Conservation (phyloP, 2,888 invertebrate species). For the Limulus polyphemus region DNA sequence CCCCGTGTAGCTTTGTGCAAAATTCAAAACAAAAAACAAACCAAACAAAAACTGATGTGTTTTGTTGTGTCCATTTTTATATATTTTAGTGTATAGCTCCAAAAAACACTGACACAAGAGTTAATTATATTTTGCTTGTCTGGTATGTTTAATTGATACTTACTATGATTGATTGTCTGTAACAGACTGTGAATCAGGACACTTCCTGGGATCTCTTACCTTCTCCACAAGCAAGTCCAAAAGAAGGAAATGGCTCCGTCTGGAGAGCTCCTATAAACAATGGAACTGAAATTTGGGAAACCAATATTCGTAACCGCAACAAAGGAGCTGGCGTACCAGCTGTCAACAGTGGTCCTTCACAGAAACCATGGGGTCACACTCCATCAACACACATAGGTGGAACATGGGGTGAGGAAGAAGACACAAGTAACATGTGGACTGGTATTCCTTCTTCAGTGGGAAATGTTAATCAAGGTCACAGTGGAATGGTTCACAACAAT, state of each 20-base stretch:
- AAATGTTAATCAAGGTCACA: background rate
- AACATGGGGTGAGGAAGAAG: slow-evolving; percentile 90
- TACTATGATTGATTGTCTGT: slow-evolving; percentile 4
- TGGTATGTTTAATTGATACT: too few relatives aligned
- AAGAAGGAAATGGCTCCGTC: slow-evolving; percentile 13
- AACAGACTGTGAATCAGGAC: slow-evolving; percentile 64
- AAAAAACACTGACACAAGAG: too few relatives aligned
- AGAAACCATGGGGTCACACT: slow-evolving; percentile 81
- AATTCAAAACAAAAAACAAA: too few relatives aligned
- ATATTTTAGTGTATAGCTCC: too few relatives aligned
- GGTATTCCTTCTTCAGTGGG: slow-evolving; percentile 47
- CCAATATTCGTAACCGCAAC: slow-evolving; percentile 55
- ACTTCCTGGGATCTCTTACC: slow-evolving; percentile 85
- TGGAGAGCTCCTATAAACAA: slow-evolving; percentile 25
- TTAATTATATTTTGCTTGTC: too few relatives aligned
- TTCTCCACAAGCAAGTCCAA: slow-evolving; percentile 45
- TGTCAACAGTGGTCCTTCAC: background rate
- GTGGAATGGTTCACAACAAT: slow-evolving; percentile 6
- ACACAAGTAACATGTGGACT: slow-evolving; percentile 76
- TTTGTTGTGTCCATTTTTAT: too few relatives aligned
- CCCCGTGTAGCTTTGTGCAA: too few relatives aligned
- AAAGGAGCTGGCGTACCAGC: slow-evolving; percentile 1
- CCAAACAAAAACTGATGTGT: too few relatives aligned
- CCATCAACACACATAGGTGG: slow-evolving; percentile 69
- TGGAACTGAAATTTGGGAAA: slow-evolving; percentile 70